Evolutionary conservation across 2,888 invertebrate species (phyloP), one percentile per base, ranked within the genome.

Genomic region (Ecliptopera silaceata): DNA sequence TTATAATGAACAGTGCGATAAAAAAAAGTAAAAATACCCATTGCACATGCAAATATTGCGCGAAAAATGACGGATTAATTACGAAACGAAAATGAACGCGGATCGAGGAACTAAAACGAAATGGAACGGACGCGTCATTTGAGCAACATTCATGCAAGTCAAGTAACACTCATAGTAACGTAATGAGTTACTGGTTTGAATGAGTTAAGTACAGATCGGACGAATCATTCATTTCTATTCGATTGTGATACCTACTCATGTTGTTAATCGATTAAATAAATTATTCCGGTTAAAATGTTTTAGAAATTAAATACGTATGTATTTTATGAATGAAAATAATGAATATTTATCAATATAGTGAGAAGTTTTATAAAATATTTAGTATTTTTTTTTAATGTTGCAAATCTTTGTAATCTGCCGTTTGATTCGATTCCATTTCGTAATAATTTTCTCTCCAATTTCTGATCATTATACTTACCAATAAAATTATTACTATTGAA

Each of bases 121-220:
- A 71, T 75, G 63, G 77, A 70, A 72, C 69, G 69, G 66, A 71
- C 57, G 65, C 52, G 17, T 41, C 56, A 32, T 68, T 70, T 70
- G 70, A 69, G 72, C 69, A 72, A 73, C 67, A 68, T 66, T 68
- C 66, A 65, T 68, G 71, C 68, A 63, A 68, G 66, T 65, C 61
- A 62, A 66, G 59, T 63, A 66, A 60, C 41, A 65, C 60, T 61
- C 42, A 66, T 67, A 70, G 63, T 59, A 59, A 53, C 64, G 64
- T 61, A 61, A 64, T 50, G 17, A 26, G 32, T 5, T 36, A 44
- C 52, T 45, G 32, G 41, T 39, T 31, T 5, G 32, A 17, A n/a
- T 36, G 29, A 20, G 31, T 4, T 11, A 31, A 11, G 29, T 17
- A 45, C 22, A 11, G 5, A 45, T 22, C 2, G 29, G 1, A 18